Evolutionary conservation across 2,797 vertebrate genomes (phyloP).

Genomic region (Sebastes steindachneri): DNA sequence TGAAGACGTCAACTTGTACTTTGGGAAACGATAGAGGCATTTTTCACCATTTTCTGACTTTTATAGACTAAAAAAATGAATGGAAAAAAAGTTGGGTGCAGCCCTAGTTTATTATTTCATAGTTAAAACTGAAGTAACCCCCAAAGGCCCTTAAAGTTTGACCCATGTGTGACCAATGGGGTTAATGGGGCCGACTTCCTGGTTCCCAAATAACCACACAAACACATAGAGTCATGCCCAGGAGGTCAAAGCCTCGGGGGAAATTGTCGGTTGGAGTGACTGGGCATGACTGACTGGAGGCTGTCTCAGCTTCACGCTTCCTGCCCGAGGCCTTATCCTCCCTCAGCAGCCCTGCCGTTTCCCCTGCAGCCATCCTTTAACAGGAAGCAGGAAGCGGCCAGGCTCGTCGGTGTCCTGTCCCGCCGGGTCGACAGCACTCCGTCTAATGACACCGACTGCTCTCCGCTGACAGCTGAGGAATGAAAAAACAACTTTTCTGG

Average conservation of each 20-base stretch:
- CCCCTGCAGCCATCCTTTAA: conserved; percentile 70
- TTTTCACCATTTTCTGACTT: neutral
- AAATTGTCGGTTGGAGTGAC: conserved; percentile 38
- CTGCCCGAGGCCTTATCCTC: conserved; percentile 76
- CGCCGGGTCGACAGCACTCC: conserved; percentile 41
- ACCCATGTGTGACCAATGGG: conserved; percentile 19
- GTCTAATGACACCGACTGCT: conserved; percentile 70
- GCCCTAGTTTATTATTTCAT: neutral
- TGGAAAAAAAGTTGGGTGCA: neutral
- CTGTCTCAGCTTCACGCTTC: conserved; percentile 71
- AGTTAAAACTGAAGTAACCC: neutral
- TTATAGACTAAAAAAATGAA: neutral
- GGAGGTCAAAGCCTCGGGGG: conserved; percentile 53
- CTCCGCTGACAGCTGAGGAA: conserved; percentile 56
- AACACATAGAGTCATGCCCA: conserved; percentile 25
- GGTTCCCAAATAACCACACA: conserved; percentile 37
- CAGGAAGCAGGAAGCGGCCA: conserved; percentile 79
- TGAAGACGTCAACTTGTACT: neutral
- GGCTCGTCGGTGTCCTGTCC: conserved; percentile 66
- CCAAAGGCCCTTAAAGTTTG: neutral
- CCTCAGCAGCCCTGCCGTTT: conserved; percentile 68
- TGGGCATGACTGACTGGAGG: conserved; percentile 61
- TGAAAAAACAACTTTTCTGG: conserved; percentile 41
- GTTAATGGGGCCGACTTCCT: conserved; percentile 45
- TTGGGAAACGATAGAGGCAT: neutral